Conservation (phyloP, 2,888 invertebrate genomes). For the Morpho deidamia region DNA sequence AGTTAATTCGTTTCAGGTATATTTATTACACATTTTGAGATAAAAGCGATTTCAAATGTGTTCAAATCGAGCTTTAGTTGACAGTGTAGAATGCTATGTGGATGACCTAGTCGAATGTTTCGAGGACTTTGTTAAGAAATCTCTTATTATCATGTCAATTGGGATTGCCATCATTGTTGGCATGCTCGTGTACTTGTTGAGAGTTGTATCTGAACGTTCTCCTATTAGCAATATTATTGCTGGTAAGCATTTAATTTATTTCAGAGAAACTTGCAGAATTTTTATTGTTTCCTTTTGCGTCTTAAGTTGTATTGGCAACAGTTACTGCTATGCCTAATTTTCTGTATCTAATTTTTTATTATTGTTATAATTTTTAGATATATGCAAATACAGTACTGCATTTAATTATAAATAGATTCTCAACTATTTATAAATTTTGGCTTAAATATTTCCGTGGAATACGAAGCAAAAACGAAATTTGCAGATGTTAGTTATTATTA, state of each 20-base stretch:
- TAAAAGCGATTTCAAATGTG: conserved; percentile 39
- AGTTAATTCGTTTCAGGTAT: conserved; percentile 43
- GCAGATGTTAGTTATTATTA: too few species aligned
- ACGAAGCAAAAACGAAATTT: too few species aligned
- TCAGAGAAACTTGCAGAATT: too few species aligned
- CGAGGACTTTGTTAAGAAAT: conserved; percentile 49
- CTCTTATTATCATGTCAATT: conserved; percentile 42
- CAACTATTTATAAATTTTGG: too few species aligned
- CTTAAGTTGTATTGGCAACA: too few species aligned
- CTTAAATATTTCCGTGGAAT: too few species aligned
- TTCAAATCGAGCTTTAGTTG: conserved; percentile 31
- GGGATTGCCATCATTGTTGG: conserved; percentile 39
- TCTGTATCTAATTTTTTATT: too few species aligned
- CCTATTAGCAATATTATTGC: conserved; percentile 5
- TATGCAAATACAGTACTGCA: too few species aligned
- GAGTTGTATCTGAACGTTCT: conserved; percentile 21
- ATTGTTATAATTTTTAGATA: too few species aligned
- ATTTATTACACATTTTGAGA: conserved; percentile 58
- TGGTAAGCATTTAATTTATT: conserved; percentile 4
- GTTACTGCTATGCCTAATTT: too few species aligned
- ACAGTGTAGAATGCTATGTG: conserved; percentile 44
- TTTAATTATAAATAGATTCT: too few species aligned
- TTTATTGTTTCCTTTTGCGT: too few species aligned
- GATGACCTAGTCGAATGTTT: conserved; percentile 46
- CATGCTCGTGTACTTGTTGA: conserved; percentile 41